A percentile compares a stretch with the other conserved stretches of the same genome.
phyloP scores from a whole-genome alignment of 2,113 vertebrate species.

The Cyrtonyx montezumae region DNA sequence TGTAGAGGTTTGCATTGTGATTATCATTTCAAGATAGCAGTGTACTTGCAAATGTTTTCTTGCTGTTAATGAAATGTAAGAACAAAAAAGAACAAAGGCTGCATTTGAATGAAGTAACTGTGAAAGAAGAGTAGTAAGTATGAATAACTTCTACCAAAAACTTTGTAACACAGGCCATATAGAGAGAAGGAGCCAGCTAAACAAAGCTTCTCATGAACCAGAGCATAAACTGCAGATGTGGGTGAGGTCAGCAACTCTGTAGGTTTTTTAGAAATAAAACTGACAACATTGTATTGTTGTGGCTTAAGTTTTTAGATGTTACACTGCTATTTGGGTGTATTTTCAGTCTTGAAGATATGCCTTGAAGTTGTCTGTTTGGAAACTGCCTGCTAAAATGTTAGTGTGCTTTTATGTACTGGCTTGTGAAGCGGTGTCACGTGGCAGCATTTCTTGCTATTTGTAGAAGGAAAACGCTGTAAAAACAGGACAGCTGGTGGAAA shows the following conservation, averaged over 20 bases:
- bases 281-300: not conserved
- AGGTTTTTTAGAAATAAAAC: not conserved
- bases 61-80: not conserved
- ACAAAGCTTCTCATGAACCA: not conserved
- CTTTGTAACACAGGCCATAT: not conserved
- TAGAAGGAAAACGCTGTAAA: not conserved
- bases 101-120: constrained; percentile 47
- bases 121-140: constrained; percentile 41
- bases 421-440: not conserved
- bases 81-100: constrained; percentile 2
- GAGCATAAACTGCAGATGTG: not conserved
- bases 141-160: constrained; percentile 31
- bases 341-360: not conserved
- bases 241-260: not conserved
- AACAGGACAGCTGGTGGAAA: not conserved
- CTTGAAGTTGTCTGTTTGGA: not conserved
- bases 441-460: not conserved
- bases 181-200: not conserved
- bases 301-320: not conserved
- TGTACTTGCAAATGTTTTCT: constrained; percentile 29
- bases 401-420: not conserved
- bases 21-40: not conserved
- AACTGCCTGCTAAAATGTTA: constrained; percentile 5
- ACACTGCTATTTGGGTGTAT: not conserved
- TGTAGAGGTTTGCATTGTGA: not conserved